A percentile compares a stretch with the other conserved stretches of the same genome.
phyloP scores from a whole-genome alignment of 2,797 vertebrate genomes.

The Lagodon rhomboides region DNA sequence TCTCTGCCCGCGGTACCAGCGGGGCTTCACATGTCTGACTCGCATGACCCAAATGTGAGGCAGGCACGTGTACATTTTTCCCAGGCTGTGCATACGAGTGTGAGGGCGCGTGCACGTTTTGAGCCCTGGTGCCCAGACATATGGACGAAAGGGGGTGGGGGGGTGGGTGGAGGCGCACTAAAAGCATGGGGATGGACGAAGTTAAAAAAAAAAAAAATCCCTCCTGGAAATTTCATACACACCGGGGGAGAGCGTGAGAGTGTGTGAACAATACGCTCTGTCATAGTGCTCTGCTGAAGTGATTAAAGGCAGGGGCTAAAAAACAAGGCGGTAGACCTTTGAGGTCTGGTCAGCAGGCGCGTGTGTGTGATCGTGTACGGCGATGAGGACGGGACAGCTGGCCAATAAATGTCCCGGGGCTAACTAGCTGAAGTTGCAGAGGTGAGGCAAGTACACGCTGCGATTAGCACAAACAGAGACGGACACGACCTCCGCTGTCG shows the following conservation, averaged over 20 bases:
- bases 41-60: slow-evolving; percentile 69
- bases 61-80: slow-evolving; percentile 74
- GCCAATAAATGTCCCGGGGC: slow-evolving; percentile 53
- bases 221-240: slow-evolving; percentile 68
- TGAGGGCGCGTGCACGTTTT: slow-evolving; percentile 15
- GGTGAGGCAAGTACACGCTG: slow-evolving; percentile 50
- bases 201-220: slow-evolving; percentile 69
- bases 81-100: slow-evolving; percentile 46
- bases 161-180: slow-evolving; percentile 18
- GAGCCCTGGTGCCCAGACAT: slow-evolving; percentile 64
- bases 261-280: slow-evolving; percentile 71
- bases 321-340: slow-evolving; percentile 71
- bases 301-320: slow-evolving; percentile 73
- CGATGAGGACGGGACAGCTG: slow-evolving; percentile 61
- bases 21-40: slow-evolving; percentile 73
- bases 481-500: slow-evolving; percentile 45
- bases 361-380: slow-evolving; percentile 55
- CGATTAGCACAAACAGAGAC: slow-evolving; percentile 47
- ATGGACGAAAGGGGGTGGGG: slow-evolving; percentile 19
- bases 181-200: slow-evolving; percentile 52
- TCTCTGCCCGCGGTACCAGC: slow-evolving; percentile 39
- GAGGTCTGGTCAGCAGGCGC: slow-evolving; percentile 61
- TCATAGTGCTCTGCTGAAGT: slow-evolving; percentile 74
- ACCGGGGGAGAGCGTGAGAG: slow-evolving; percentile 26
- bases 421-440: slow-evolving; percentile 45